phyloP scores from a whole-genome alignment of 92 coral and sea anemone genomes.

The Epizoanthus stellaris region DNA sequence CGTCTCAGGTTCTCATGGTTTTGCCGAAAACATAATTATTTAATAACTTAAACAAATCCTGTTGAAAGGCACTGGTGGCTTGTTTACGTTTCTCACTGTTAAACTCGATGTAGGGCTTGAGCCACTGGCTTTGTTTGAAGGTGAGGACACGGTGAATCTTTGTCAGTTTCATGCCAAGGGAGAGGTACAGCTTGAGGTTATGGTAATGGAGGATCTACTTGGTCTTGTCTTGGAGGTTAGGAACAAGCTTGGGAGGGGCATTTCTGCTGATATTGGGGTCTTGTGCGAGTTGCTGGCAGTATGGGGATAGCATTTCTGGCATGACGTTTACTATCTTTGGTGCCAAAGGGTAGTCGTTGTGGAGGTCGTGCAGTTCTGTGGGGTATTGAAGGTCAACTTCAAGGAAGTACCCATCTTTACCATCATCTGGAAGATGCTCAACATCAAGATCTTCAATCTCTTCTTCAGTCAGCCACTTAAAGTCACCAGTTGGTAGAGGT shows the following conservation, averaged over 20 bases:
- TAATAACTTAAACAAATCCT: too few relatives aligned
- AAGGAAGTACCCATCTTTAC: slow-evolving; percentile 42
- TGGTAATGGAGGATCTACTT: slow-evolving; percentile 16
- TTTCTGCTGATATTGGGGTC: slow-evolving; percentile 5
- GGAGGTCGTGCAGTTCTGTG: slow-evolving; percentile 36
- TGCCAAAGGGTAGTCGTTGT: slow-evolving; percentile 53
- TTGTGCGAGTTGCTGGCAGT: slow-evolving; percentile 29
- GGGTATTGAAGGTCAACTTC: slow-evolving; percentile 56
- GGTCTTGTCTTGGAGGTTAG: slow-evolving; percentile 16
- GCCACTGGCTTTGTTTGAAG: slow-evolving; percentile 46
- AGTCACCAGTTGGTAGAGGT: slow-evolving; percentile 24
- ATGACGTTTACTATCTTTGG: slow-evolving; percentile 50
- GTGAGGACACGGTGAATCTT: slow-evolving; percentile 42
- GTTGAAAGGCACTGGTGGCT: too few relatives aligned
- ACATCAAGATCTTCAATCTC: slow-evolving; percentile 41
- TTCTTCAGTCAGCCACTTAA: slow-evolving; percentile 45
- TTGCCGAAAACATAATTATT: too few relatives aligned
- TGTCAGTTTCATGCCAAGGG: slow-evolving; percentile 27
- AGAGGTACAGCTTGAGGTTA: slow-evolving; percentile 23
- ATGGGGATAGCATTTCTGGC: slow-evolving; percentile 49
- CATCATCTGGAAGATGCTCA: slow-evolving; percentile 25
- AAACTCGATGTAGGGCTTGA: slow-evolving; percentile 49
- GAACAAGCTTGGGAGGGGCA: slow-evolving; percentile 2
- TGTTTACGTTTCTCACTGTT: slow-evolving; percentile 52
- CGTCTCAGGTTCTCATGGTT: slow-evolving; percentile 33